A percentile compares a stretch with the other conserved stretches of the same genome.
phyloP scores from a whole-genome alignment of 2,113 vertebrate species.

The Irena cyanogastra region DNA sequence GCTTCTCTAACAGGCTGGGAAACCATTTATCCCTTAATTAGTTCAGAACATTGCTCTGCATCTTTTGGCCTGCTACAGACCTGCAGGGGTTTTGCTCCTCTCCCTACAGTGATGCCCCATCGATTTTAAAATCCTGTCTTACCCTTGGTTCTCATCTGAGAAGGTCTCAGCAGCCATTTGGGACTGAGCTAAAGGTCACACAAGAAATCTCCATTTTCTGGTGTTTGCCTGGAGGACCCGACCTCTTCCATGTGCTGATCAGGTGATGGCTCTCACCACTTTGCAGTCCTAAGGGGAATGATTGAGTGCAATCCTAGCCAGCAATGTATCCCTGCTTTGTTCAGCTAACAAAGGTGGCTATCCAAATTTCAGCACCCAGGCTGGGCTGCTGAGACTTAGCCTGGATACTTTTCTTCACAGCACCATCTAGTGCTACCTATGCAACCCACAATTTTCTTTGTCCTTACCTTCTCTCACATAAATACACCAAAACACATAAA shows the following conservation, averaged over 20 bases:
- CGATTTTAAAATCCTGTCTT: neutral
- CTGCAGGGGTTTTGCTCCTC: neutral
- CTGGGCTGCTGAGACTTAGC: neutral
- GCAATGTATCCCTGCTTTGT: neutral
- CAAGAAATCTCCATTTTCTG: neutral
- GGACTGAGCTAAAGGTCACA: neutral
- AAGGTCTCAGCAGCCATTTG: neutral
- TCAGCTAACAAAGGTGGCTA: neutral
- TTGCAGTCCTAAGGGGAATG: neutral
- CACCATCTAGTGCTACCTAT: slow-evolving; percentile 49
- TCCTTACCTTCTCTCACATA: neutral
- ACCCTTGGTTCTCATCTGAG: neutral
- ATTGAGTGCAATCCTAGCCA: neutral
- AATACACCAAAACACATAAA: fast-evolving
- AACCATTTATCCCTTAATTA: neutral
- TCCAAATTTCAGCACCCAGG: neutral
- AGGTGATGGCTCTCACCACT: neutral
- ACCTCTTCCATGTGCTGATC: neutral
- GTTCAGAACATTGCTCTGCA: fast-evolving
- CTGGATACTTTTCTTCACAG: slow-evolving; percentile 46
- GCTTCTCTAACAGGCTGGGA: neutral
- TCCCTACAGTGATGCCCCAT: fast-evolving
- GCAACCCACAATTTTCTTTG: neutral
- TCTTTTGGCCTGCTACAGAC: neutral
- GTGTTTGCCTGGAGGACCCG: neutral